These are phyloP conservation scores for Lutraria lutraria DNA, from an alignment of 2,888 invertebrate genomes.

Conservation along the genomic window DNA sequence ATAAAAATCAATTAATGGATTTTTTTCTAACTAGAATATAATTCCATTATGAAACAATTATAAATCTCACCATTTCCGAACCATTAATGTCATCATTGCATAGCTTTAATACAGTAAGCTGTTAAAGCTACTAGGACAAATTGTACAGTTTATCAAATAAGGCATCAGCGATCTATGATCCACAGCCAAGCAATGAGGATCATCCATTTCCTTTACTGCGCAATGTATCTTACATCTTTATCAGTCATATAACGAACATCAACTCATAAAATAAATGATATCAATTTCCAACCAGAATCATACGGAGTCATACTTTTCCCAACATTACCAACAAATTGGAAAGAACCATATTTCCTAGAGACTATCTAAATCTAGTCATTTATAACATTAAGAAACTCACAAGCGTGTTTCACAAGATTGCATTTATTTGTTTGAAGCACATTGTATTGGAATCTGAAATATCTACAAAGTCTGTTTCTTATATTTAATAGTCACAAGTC, in stretches of 20 bases:
- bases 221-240: neutral
- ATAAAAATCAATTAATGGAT: constrained; percentile 18
- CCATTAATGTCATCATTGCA: neutral
- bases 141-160: constrained; percentile 8
- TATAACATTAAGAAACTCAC: neutral
- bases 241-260: neutral
- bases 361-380: neutral
- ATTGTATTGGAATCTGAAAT: neutral
- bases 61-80: neutral
- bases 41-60: constrained; percentile 21
- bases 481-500: constrained; percentile 3
- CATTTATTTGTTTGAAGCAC: neutral
- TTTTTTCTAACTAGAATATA: constrained; percentile 2
- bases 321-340: neutral
- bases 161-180: neutral
- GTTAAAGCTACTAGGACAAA: neutral
- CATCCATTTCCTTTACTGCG: neutral
- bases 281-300: neutral
- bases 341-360: neutral
- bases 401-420: neutral
- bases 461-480: neutral
- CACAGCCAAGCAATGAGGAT: neutral
- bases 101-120: neutral
- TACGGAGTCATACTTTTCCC: neutral
- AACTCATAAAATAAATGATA: neutral